Base-by-base conservation (phyloP, 2,888 invertebrate genomes). In the Tholera decimalis region DNA sequence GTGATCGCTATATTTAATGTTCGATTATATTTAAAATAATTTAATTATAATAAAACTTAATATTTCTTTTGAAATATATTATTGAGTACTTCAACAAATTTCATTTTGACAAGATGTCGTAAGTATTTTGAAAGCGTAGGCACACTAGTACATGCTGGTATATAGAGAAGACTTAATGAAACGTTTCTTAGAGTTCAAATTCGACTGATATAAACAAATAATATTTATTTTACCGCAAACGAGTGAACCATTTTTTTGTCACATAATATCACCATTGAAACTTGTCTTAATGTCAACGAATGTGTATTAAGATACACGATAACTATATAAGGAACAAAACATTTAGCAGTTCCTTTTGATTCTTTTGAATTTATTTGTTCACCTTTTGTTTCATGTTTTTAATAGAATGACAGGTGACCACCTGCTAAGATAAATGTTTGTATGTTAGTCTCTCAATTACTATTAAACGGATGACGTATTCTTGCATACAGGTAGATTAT, bases 91-190 rank as follows among this genome's bases (percentile, higher is more conserved):
- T 70, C 37, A 47, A 56, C 30, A 18, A 49, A 55, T 37, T 30
- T 11, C 46, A 60, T 37, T 57, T 15, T 54, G 60, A 54, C 41
- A 22, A 61, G 55, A 53, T 56, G 18, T 24, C 46, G 77, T 77
- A 61, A 60, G 73, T 28, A 67, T 66, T 22, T 30, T 18, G 6
- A 56, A 53, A 39, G 60, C 55, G 80, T 80, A 39, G 80, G 77
- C 53, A 20, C 18, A 43, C n/a, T 22, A 4, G n/a, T n/a, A 43
- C 1, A 15, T 35, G 18, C 9, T 20, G 8, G 9, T 2, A 20
- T 6, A n/a, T n/a, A 46, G 39, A n/a, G 6, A n/a, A 44, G 2
- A 33, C 63, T 62, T 64, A 64, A 1, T 0, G 0, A 7, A 2
- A 15, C 0, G 1, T 0, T 3, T n/a, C n/a, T 50, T 18, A 67